phyloP scores from a whole-genome alignment of 2,888 invertebrate genomes.

The Bombylius discolor region DNA sequence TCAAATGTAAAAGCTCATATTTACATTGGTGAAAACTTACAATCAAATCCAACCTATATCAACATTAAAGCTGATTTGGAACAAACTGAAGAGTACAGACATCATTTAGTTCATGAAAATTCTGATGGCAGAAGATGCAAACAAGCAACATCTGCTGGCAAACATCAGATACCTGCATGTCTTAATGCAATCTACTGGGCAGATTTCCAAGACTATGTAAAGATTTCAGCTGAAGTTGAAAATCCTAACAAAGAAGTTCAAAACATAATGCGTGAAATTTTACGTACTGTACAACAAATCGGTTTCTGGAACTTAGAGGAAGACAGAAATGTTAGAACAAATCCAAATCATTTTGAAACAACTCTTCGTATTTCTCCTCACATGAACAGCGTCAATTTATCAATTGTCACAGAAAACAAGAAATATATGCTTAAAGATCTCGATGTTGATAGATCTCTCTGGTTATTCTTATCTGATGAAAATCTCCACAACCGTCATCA shows the following conservation, averaged over 20 bases:
- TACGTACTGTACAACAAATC: constrained; percentile 36
- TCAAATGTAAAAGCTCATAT: constrained; percentile 21
- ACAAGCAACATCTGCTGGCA: constrained; percentile 37
- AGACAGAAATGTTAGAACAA: constrained; percentile 36
- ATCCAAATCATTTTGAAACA: constrained; percentile 39
- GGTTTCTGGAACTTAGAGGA: constrained; percentile 40
- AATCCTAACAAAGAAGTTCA: constrained; percentile 37
- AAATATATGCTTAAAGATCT: not conserved
- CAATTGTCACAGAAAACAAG: not conserved
- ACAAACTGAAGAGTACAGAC: constrained; percentile 40
- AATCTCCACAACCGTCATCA: not conserved
- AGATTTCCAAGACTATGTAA: constrained; percentile 41
- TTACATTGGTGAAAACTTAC: constrained; percentile 34
- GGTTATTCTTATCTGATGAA: not conserved
- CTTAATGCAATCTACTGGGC: constrained; percentile 42
- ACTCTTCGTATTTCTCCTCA: constrained; percentile 14
- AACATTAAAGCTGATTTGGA: constrained; percentile 38
- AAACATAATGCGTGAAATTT: constrained; percentile 38
- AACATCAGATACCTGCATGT: constrained; percentile 45
- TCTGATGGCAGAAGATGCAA: constrained; percentile 39
- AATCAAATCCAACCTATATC: constrained; percentile 28
- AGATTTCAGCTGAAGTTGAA: constrained; percentile 40
- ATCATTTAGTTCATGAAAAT: constrained; percentile 37
- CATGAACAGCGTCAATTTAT: not conserved
- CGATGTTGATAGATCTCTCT: not conserved